Percentiles rank a stretch among this genome's conserved stretches.
phyloP scores from a whole-genome alignment of 2,113 vertebrate species.

The Carassius auratus region DNA sequence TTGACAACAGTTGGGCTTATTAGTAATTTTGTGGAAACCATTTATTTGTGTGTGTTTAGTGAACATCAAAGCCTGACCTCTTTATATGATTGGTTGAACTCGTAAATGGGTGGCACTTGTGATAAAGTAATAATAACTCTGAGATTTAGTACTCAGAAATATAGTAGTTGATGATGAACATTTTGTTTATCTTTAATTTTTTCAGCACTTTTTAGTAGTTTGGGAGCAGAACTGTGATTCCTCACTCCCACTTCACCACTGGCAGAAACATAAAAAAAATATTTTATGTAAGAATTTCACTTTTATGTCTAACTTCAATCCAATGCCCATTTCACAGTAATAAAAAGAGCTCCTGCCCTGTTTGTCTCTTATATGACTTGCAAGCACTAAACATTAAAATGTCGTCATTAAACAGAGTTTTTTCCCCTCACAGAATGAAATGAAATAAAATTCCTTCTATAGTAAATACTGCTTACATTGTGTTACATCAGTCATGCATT shows the following conservation, averaged over 20 bases:
- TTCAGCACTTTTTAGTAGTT: background rate
- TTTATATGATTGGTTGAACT: too few species aligned
- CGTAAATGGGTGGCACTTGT: too few species aligned
- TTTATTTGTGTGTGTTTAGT: too few species aligned
- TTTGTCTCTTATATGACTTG: background rate
- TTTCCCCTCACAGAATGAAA: background rate
- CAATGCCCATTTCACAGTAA: background rate
- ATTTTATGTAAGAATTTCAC: background rate
- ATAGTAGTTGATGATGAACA: background rate
- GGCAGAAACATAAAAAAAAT: background rate
- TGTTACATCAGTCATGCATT: slow-evolving; percentile 29
- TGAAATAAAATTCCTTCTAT: background rate
- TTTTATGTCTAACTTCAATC: too few species aligned
- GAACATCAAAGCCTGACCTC: too few species aligned
- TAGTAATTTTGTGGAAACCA: too few species aligned
- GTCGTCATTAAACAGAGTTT: background rate
- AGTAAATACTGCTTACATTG: background rate
- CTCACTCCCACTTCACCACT: background rate
- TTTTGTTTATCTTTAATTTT: background rate
- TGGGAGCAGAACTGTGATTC: background rate
- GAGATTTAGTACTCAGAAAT: background rate
- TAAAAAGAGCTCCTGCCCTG: background rate
- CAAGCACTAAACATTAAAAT: background rate
- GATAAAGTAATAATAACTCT: too few species aligned
- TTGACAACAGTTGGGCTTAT: too few species aligned